Conservation (phyloP, 2,888 invertebrate species). For the Sthenelais limicola region DNA sequence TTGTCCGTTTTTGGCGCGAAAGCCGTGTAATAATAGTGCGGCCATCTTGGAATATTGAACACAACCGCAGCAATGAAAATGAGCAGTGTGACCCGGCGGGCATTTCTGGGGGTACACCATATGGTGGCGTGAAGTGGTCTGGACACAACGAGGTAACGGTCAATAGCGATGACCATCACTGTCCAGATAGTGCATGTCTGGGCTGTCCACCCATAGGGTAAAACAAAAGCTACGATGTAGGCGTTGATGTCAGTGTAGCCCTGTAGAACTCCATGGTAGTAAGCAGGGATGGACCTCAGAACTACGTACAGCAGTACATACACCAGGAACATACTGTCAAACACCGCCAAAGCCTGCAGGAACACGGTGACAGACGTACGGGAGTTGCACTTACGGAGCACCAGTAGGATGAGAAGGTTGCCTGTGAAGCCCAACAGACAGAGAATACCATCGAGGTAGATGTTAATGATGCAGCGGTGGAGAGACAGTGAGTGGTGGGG, state of each 20-base stretch:
- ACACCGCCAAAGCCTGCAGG: constrained; percentile 43
- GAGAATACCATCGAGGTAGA: constrained; percentile 37
- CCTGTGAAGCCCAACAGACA: constrained; percentile 39
- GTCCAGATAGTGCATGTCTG: constrained; percentile 44
- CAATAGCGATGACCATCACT: constrained; percentile 40
- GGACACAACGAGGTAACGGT: constrained; percentile 41
- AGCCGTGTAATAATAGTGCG: constrained; percentile 36
- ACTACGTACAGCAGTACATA: constrained; percentile 43
- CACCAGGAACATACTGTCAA: constrained; percentile 38
- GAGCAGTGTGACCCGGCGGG: neutral
- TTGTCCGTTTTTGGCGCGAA: neutral
- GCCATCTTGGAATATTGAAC: constrained; percentile 42
- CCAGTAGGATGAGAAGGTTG: constrained; percentile 34
- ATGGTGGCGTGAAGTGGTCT: constrained; percentile 33
- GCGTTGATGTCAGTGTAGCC: constrained; percentile 6
- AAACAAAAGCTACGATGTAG: constrained; percentile 37
- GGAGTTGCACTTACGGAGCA: constrained; percentile 24
- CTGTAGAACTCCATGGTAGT: constrained; percentile 30
- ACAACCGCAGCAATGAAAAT: constrained; percentile 31
- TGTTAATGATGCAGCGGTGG: constrained; percentile 36
- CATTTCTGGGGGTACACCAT: constrained; percentile 33
- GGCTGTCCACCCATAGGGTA: constrained; percentile 43
- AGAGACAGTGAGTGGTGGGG: too few relatives aligned
- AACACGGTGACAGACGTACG: constrained; percentile 36
- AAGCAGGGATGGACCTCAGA: constrained; percentile 25